Conservation (phyloP, 2,113 vertebrate genomes). For the Protobothrops mucrosquamatus region DNA sequence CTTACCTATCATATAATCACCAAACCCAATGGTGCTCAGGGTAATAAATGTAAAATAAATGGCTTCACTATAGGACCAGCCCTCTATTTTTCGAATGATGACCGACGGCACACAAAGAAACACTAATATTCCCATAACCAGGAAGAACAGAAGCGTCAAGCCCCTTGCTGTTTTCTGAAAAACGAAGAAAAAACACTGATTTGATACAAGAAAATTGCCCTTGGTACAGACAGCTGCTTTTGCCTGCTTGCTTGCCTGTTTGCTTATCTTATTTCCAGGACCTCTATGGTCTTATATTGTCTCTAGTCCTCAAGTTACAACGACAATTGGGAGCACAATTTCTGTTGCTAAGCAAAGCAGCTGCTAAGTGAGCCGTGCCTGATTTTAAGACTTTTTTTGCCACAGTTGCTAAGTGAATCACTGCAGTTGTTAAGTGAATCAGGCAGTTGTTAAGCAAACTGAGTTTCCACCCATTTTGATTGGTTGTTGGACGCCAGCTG, state of each 20-base stretch:
- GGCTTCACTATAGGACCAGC: constrained; percentile 68
- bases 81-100: constrained; percentile 63
- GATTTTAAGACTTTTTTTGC: not conserved
- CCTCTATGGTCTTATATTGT: not conserved
- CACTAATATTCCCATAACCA: constrained; percentile 61
- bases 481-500: not conserved
- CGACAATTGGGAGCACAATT: not conserved
- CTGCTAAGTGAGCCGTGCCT: not conserved
- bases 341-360: not conserved
- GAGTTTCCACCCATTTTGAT: not conserved
- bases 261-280: not conserved
- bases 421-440: not conserved
- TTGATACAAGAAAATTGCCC: not conserved
- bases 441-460: not conserved
- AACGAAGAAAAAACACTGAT: not conserved
- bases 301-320: not conserved
- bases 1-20: constrained; percentile 71
- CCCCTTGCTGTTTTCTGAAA: constrained; percentile 67
- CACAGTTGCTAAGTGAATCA: not conserved
- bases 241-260: not conserved
- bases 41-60: constrained; percentile 73
- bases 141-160: constrained; percentile 66
- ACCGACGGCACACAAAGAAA: constrained; percentile 67
- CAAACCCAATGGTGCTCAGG: constrained; percentile 74
- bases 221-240: not conserved